Evolutionary conservation across 2,888 invertebrate species (phyloP).

Genomic region (Altica lythri): DNA sequence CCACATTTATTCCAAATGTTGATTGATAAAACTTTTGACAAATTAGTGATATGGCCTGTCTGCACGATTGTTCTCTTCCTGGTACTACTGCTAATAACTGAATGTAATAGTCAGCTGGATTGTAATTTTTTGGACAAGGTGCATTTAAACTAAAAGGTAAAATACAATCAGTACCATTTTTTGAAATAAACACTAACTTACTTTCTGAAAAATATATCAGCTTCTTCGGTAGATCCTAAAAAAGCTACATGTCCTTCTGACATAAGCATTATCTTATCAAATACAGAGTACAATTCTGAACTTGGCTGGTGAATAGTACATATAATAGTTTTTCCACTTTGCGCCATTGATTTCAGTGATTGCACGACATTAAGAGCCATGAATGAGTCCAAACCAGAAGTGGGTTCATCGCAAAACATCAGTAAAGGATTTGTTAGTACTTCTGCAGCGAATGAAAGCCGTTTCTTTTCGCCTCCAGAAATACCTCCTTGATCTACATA

Average conservation of each 20-base stretch:
- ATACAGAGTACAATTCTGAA: slow-evolving; percentile 87
- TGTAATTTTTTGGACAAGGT: slow-evolving; percentile 86
- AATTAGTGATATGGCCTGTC: slow-evolving; percentile 76
- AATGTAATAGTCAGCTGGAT: slow-evolving; percentile 93
- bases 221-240: slow-evolving; percentile 79
- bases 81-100: slow-evolving; percentile 87
- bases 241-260: slow-evolving; percentile 91
- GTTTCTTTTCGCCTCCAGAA: slow-evolving; percentile 95
- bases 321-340: slow-evolving; percentile 86
- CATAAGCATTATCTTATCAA: slow-evolving; percentile 86
- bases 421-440: slow-evolving; percentile 92
- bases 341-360: slow-evolving; percentile 73
- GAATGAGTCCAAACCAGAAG: slow-evolving; percentile 87
- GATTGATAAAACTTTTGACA: slow-evolving; percentile 76
- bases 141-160: slow-evolving; percentile 69
- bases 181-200: too few species aligned
- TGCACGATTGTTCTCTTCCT: slow-evolving; percentile 78
- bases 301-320: slow-evolving; percentile 96
- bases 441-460: slow-evolving; percentile 96
- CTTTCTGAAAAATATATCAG: slow-evolving; percentile 80
- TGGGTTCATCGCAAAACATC: slow-evolving; percentile 97
- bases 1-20: slow-evolving; percentile 65
- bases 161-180: too few species aligned
- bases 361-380: slow-evolving; percentile 95
- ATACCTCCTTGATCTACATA: slow-evolving; percentile 88